Evolutionary conservation across 30 jellyfish, hydroid and myxozoan species (phyloP), one percentile per base, ranked within the genome.

Genomic region (Hydractinia echinata): DNA sequence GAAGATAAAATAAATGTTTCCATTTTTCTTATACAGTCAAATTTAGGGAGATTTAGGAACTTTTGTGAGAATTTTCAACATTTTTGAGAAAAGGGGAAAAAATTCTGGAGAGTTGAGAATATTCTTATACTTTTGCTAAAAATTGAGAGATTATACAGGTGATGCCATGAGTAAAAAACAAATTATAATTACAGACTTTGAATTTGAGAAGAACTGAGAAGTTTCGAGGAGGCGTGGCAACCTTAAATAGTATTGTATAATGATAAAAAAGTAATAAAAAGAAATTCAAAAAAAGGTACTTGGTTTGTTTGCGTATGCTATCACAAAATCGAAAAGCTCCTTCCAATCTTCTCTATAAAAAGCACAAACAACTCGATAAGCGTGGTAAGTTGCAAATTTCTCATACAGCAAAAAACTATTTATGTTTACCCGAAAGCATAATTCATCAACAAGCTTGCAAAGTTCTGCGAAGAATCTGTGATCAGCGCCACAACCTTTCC

Each of bases 271-370:
- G n/a, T n/a, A 30, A 30, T 30, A 30, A 64, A 64, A 44, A n/a
- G 0, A 13, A 64, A 6, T 64, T 4, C 18, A 7, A 64, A 10
- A n/a, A n/a, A 52, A 39, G 78, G 49, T 76, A 92, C 98, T 89
- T 73, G 98, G 98, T 84, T 92, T 92, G 55, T 74, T 83, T 53
- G 98, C 98, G 83, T 84, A 49, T 0, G 95, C 87, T 8, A 92
- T 19, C 18, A 87, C 87, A 52, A 76, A 92, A 62, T 87, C 95
- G 49, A 92, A 92, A 4, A 74, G 51, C 6, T 83, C 90, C 83
- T 72, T 80, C 96, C 96, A 92, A 61, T 90, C 95, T 49, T 67
- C 76, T 10, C 97, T 90, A 64, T 44, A 76, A 54, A 10, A 18
- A 14, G 1, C 51, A 51, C 53, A 54, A 71, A 20, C 51, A 5